phyloP scores from a whole-genome alignment of 2,888 invertebrate species.

The Parnassius orleans region DNA sequence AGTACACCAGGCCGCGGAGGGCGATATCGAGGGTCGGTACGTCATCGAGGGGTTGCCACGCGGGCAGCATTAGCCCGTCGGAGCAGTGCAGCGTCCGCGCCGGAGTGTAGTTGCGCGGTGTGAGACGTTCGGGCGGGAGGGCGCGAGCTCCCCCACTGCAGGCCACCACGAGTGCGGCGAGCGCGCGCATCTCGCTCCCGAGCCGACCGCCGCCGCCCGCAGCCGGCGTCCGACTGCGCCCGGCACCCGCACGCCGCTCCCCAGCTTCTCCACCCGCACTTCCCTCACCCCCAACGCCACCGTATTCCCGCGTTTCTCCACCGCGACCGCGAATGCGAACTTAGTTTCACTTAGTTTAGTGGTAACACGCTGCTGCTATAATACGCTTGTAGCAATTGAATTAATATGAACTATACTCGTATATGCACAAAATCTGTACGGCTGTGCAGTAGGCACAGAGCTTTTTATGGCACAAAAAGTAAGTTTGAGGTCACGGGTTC shows the following conservation, averaged over 20 bases:
- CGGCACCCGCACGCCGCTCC: slow-evolving; percentile 42
- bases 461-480: too few species aligned
- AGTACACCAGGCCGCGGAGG: slow-evolving; percentile 94
- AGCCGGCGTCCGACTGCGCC: slow-evolving; percentile 77
- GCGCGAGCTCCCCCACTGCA: slow-evolving; percentile 71
- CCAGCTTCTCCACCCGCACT: slow-evolving; percentile 32
- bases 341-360: slow-evolving; percentile 8
- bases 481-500: too few species aligned
- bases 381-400: too few species aligned
- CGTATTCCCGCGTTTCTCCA: slow-evolving; percentile 1
- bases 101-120: slow-evolving; percentile 62
- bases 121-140: slow-evolving; percentile 62
- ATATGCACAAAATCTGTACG: too few species aligned
- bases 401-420: too few species aligned
- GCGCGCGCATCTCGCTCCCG: slow-evolving; percentile 75
- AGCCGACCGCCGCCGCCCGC: slow-evolving; percentile 73
- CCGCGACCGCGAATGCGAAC: slow-evolving; percentile 1
- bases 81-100: slow-evolving; percentile 82
- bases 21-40: slow-evolving; percentile 88
- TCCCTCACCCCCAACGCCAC: slow-evolving; percentile 3
- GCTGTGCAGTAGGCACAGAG: too few species aligned
- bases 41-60: slow-evolving; percentile 92
- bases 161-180: slow-evolving; percentile 75
- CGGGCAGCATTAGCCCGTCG: slow-evolving; percentile 92
- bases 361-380: too few species aligned